Percentiles rank a stretch among this genome's conserved stretches.
Evolutionary conservation across 2,797 vertebrate genomes (phyloP).

Genomic region (Crocodylus rhombifer): DNA sequence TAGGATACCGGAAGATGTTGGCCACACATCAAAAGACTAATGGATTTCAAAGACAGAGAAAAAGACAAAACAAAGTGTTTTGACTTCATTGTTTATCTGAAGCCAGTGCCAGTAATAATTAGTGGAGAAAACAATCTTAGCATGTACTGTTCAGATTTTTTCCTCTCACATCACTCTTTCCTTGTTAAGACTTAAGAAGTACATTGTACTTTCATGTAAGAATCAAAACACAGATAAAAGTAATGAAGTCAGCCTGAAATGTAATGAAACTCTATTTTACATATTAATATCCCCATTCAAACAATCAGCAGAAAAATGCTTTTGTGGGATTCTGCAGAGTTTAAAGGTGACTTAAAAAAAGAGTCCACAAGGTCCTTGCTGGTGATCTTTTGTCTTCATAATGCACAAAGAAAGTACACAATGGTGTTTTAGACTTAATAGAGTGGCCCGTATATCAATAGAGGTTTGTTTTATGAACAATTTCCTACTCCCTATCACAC

Average conservation of each 20-base stretch:
- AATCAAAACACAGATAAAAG: slow-evolving; percentile 67
- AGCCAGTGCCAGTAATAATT: slow-evolving; percentile 60
- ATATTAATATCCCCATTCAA: slow-evolving; percentile 19
- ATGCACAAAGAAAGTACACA: neutral
- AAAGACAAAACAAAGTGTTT: slow-evolving; percentile 26
- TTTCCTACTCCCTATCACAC: neutral
- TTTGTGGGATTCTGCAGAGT: neutral
- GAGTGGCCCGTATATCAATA: neutral
- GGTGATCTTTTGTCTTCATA: neutral
- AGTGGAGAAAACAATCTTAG: slow-evolving; percentile 31
- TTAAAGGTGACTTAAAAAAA: neutral
- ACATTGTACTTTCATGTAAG: slow-evolving; percentile 48
- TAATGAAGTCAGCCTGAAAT: slow-evolving; percentile 48
- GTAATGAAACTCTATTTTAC: slow-evolving; percentile 2
- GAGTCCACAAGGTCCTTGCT: neutral
- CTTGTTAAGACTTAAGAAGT: slow-evolving; percentile 17
- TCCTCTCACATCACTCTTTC: slow-evolving; percentile 35
- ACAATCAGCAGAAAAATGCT: slow-evolving; percentile 24
- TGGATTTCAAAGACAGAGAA: slow-evolving; percentile 55
- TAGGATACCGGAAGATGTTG: slow-evolving; percentile 49
- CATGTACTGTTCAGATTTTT: slow-evolving; percentile 1
- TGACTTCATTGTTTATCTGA: slow-evolving; percentile 52
- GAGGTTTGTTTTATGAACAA: neutral
- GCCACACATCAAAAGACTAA: slow-evolving; percentile 59
- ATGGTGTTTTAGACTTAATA: neutral